These are phyloP conservation scores for Leptinotarsa juncta DNA, from an alignment of 2,888 invertebrate genomes.

Conservation along the genomic window DNA sequence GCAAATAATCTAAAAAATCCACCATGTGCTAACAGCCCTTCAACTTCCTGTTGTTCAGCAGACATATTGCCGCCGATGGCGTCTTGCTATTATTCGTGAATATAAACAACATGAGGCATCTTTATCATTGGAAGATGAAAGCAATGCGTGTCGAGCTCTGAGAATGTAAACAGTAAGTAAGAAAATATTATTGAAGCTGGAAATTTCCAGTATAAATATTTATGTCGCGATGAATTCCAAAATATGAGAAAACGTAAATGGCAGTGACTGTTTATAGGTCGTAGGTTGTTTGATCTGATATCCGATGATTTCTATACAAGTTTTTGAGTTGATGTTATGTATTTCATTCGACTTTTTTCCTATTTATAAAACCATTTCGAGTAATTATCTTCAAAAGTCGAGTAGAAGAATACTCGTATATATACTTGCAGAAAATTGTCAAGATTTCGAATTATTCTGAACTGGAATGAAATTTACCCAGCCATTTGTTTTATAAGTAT, in stretches of 20 bases:
- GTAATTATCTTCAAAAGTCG: too few species aligned
- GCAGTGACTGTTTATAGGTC: neutral
- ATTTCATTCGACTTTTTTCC: too few species aligned
- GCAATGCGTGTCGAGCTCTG: neutral
- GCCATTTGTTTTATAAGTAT: too few species aligned
- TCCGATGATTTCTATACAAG: neutral
- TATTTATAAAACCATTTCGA: too few species aligned
- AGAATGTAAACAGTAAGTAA: neutral
- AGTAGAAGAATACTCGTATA: too few species aligned
- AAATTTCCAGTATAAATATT: slow-evolving; percentile 16
- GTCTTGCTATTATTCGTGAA: neutral
- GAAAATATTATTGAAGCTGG: slow-evolving; percentile 19
- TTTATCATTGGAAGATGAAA: slow-evolving; percentile 1
- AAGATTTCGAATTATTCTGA: too few species aligned
- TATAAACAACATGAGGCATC: neutral
- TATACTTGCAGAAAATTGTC: too few species aligned
- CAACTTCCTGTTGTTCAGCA: neutral
- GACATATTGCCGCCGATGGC: slow-evolving; percentile 18
- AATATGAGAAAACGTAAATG: slow-evolving; percentile 6
- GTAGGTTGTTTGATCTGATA: neutral
- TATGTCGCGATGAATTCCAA: neutral
- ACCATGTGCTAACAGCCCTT: neutral
- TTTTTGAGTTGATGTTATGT: too few species aligned
- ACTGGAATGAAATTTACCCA: too few species aligned
- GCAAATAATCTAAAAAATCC: too few species aligned